A percentile compares a stretch with the other conserved stretches of the same genome.
Conservation (phyloP, 2,888 invertebrate genomes). For the Habrosyne pyritoides region DNA sequence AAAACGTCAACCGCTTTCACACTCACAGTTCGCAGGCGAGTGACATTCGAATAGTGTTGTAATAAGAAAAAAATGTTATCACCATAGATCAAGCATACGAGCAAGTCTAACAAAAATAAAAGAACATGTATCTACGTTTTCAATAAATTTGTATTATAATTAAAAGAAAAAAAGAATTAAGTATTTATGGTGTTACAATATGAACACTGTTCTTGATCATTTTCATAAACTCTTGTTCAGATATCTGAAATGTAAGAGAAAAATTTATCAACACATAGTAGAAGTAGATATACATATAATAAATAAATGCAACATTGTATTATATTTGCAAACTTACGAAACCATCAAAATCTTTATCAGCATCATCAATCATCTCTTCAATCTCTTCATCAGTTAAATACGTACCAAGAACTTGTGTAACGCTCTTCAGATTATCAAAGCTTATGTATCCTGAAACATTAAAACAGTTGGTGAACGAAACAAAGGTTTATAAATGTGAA, state of each 20-base stretch:
- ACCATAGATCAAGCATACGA: too few relatives aligned
- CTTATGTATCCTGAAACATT: constrained; percentile 59
- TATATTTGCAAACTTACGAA: constrained; percentile 47
- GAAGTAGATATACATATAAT: neutral
- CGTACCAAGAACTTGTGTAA: constrained; percentile 59
- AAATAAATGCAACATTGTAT: neutral
- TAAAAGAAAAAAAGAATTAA: neutral
- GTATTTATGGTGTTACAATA: constrained; percentile 63
- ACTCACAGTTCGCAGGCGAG: too few relatives aligned
- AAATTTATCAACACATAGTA: neutral
- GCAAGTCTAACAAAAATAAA: too few relatives aligned
- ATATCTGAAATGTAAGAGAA: constrained; percentile 56
- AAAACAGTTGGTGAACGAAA: neutral
- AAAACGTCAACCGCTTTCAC: too few relatives aligned
- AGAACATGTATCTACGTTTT: too few relatives aligned
- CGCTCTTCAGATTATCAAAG: constrained; percentile 69
- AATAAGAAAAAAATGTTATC: too few relatives aligned
- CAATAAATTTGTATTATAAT: too few relatives aligned
- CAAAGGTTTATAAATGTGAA: neutral
- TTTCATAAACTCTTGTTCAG: constrained; percentile 71
- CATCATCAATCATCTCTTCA: constrained; percentile 77
- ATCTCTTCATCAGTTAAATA: constrained; percentile 75
- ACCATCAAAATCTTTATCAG: constrained; percentile 73
- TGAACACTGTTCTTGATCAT: constrained; percentile 71
- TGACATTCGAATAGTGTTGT: too few relatives aligned